A percentile compares a stretch with the other conserved stretches of the same genome.
Conservation (phyloP, 2,888 invertebrate genomes). For the Orthosia incerta region DNA sequence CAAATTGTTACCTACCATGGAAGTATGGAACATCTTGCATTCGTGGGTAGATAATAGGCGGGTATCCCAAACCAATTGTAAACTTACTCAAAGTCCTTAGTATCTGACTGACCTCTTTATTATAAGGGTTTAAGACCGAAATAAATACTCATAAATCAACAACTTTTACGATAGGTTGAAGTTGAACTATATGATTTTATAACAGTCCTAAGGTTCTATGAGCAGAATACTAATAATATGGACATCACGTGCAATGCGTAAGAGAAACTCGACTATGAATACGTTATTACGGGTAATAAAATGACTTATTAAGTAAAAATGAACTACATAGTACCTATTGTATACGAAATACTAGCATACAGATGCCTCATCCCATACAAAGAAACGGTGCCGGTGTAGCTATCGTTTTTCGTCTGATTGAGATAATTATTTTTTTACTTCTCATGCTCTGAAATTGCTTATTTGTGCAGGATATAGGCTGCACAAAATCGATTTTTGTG, state of each 20-base stretch:
- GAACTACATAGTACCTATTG: neutral
- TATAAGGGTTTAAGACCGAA: neutral
- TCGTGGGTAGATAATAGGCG: no score
- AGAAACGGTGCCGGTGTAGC: no score
- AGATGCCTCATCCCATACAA: no score
- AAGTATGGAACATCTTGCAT: no score
- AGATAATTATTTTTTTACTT: no score
- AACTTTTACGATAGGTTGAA: constrained; percentile 18
- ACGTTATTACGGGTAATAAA: neutral
- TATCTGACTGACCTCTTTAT: neutral
- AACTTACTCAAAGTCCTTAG: neutral
- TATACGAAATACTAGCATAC: neutral
- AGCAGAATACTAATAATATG: constrained; percentile 30
- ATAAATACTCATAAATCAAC: neutral
- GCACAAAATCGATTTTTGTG: no score
- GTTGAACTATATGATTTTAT: constrained; percentile 29
- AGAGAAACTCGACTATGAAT: constrained; percentile 15
- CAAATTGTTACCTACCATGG: no score
- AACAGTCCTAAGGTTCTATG: constrained; percentile 11
- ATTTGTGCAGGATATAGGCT: no score
- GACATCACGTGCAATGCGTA: constrained; percentile 1
- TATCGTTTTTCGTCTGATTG: no score
- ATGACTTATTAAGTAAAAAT: neutral
- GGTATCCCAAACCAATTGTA: neutral
- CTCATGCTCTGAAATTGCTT: no score